Evolutionary conservation across 2,888 invertebrate species (phyloP).

Genomic region (Oscheius sp.): DNA sequence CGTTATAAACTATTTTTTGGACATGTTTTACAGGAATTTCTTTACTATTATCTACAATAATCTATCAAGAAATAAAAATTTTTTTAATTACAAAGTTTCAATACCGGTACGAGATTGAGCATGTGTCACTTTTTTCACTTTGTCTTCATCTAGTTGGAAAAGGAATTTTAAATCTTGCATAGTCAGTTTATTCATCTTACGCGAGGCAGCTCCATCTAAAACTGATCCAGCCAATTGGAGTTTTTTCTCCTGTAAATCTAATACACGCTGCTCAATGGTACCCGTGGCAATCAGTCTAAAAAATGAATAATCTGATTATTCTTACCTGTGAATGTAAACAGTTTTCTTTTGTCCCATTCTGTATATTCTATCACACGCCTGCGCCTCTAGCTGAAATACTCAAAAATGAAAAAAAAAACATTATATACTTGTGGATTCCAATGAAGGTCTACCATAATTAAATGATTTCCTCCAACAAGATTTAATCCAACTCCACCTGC

Average conservation of each 20-base stretch:
- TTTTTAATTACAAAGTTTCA: too few species aligned
- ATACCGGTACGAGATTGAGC: too few species aligned
- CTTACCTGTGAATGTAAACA: constrained; percentile 84
- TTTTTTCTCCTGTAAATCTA: constrained; percentile 83
- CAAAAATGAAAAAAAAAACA: too few species aligned
- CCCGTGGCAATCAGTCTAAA: constrained; percentile 82
- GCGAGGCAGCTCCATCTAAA: constrained; percentile 63
- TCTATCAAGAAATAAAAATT: too few species aligned
- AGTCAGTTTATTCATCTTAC: constrained; percentile 60
- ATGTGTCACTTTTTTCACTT: too few species aligned
- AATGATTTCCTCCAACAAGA: constrained; percentile 88
- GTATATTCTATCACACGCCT: constrained; percentile 92
- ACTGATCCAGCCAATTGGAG: constrained; percentile 77
- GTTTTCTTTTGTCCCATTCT: constrained; percentile 85
- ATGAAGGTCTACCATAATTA: constrained; percentile 88
- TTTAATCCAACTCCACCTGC: constrained; percentile 95
- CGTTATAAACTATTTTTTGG: too few species aligned
- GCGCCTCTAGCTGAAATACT: constrained; percentile 76
- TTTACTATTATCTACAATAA: too few species aligned
- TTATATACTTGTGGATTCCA: constrained; percentile 99
- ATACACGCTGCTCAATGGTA: constrained; percentile 88
- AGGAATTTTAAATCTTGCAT: constrained; percentile 4
- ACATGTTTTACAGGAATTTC: too few species aligned
- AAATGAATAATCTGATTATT: neutral
- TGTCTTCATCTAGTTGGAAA: neutral